These are phyloP conservation scores for Cichlasoma orientale DNA, from an alignment of 2,797 vertebrate genomes.

Conservation along the genomic window DNA sequence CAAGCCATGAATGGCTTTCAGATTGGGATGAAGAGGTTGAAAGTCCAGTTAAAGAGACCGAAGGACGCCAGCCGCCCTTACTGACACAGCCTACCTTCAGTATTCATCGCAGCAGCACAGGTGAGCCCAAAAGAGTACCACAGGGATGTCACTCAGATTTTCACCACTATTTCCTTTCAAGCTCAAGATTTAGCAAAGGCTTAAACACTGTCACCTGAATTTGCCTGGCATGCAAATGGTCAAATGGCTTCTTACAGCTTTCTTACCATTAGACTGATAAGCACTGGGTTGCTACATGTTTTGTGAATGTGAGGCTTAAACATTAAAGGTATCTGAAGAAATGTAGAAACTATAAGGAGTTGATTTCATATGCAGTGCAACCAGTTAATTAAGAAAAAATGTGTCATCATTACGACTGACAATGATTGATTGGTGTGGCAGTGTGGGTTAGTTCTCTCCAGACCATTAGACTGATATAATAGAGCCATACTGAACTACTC, in stretches of 20 bases:
- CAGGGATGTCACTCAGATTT: not conserved
- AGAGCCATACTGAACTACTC: slow-evolving; percentile 67
- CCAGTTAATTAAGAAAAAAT: slow-evolving; percentile 66
- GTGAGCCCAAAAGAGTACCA: slow-evolving; percentile 53
- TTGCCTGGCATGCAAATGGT: not conserved
- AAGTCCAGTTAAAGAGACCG: slow-evolving; percentile 97
- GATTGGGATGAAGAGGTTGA: slow-evolving; percentile 98
- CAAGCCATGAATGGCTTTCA: slow-evolving; percentile 99
- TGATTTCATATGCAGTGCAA: slow-evolving; percentile 54
- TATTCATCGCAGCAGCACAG: slow-evolving; percentile 84
- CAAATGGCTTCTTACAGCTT: not conserved
- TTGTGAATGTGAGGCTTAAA: not conserved
- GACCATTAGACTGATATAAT: slow-evolving; percentile 72
- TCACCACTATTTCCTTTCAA: not conserved
- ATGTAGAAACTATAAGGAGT: slow-evolving; percentile 9
- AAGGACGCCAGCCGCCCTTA: slow-evolving; percentile 96
- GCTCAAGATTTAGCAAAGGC: not conserved
- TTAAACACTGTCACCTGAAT: not conserved
- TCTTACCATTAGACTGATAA: not conserved
- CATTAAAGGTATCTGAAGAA: slow-evolving; percentile 11
- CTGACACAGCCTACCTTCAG: slow-evolving; percentile 84
- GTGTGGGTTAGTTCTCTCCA: slow-evolving; percentile 62
- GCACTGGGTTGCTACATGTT: not conserved
- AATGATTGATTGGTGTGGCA: slow-evolving; percentile 69
- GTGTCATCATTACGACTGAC: slow-evolving; percentile 71